These are phyloP conservation scores for Lordiphosa andalusiaca DNA, from an alignment of 2,888 invertebrate species.

Conservation along the genomic window DNA sequence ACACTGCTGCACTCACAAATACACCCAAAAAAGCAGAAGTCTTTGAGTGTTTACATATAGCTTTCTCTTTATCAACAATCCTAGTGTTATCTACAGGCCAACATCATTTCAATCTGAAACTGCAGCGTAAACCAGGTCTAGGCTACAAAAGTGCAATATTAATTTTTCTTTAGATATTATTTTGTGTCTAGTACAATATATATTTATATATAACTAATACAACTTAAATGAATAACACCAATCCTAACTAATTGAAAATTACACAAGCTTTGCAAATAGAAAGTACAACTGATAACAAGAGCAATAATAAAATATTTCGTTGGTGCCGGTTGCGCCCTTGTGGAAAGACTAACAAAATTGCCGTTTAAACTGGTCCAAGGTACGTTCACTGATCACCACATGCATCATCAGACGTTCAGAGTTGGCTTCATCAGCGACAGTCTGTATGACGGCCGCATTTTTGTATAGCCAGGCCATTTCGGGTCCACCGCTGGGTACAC, in stretches of 20 bases:
- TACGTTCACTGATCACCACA: conserved; percentile 82
- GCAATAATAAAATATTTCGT: conserved; percentile 44
- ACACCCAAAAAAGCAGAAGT: no score
- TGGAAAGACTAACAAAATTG: conserved; percentile 61
- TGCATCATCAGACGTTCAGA: conserved; percentile 82
- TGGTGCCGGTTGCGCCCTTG: conserved; percentile 51
- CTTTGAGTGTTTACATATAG: no score
- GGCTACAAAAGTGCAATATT: conserved; percentile 28
- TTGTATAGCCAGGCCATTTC: conserved; percentile 85
- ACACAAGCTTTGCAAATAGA: conserved; percentile 31
- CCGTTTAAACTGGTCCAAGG: conserved; percentile 82
- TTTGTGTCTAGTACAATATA: conserved; percentile 40
- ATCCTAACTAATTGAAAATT: conserved; percentile 11
- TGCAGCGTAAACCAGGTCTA: conserved; percentile 29
- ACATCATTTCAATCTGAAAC: neutral
- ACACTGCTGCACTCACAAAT: no score
- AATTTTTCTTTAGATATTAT: conserved; percentile 20
- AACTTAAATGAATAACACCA: conserved; percentile 36
- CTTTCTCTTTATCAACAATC: no score
- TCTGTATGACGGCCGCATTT: conserved; percentile 83
- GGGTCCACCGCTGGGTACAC: conserved; percentile 83
- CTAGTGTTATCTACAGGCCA: no score
- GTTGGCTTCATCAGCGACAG: conserved; percentile 81
- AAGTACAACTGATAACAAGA: conserved; percentile 32
- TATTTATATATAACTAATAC: conserved; percentile 24